Base-by-base conservation (phyloP, 2,113 vertebrate species). In the Argyrosomus japonicus region DNA sequence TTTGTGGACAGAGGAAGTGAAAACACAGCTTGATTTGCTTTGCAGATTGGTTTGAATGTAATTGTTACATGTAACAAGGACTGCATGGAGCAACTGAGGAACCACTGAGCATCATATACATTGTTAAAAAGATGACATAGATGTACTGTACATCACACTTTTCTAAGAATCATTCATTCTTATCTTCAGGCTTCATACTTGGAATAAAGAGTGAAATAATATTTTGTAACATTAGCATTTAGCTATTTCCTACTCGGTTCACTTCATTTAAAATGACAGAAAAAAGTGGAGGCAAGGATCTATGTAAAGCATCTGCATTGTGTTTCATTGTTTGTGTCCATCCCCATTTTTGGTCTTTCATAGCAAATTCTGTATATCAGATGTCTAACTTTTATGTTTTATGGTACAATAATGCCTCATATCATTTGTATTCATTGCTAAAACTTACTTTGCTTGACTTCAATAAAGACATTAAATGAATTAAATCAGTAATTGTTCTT, bases 1-100 rank as follows among this genome's bases (percentile, higher is more conserved):
- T 94, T 96, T 53, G 79, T 94, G 73, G 91, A 94, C 47, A 91
- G 95, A 78, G 15, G 62, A 83, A 0, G 14, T 9, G 19, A 67
- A 81, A 60, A 51, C 3, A 0, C 19, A 1, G 19, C 29, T 11
- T 87, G 23, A 89, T 68, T 27, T 54, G 36, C 25, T 71, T 48
- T 25, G 9, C 45, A 45, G 9, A 23, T 25, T 11, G 17, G 3
- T 27, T 12, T 17, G 14, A 82, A 64, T 32, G 3, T 1, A 81
- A 58, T 60, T 48, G 21, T n/a, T 51, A 8, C 47, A 56, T 6
- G 14, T 53, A 8, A 40, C 36, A 40, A 40, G 48, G 48, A 17
- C 48, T 6, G 6, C 18, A 48, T 51, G 18, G 17, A 17, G 12
- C 21, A 32, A 25, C 19, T 32, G n/a, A 25, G 13, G 14, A 64